phyloP scores from a whole-genome alignment of 2,797 vertebrate genomes.

The Enteromius argenteus region DNA sequence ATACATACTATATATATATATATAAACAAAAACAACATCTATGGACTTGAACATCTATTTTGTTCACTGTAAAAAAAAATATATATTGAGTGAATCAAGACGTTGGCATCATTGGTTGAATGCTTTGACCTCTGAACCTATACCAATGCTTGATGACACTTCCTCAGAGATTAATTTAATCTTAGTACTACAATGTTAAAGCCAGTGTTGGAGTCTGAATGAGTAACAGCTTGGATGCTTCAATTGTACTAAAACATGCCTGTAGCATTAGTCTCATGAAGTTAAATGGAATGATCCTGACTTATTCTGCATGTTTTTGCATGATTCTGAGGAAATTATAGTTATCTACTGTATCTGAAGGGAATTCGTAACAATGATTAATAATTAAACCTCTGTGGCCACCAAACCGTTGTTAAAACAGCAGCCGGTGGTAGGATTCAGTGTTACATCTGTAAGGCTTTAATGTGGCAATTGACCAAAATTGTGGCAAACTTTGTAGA shows the following conservation, averaged over 20 bases:
- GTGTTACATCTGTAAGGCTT: constrained; percentile 32
- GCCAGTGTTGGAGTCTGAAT: background rate
- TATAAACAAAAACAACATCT: background rate
- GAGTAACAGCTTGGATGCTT: constrained; percentile 11
- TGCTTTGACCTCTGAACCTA: background rate
- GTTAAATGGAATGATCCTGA: constrained; percentile 3
- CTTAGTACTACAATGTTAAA: background rate
- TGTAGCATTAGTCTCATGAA: constrained; percentile 1
- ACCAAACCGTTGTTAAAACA: background rate
- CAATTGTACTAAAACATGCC: constrained; percentile 7
- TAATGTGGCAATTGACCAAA: constrained; percentile 55
- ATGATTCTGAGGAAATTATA: constrained; percentile 10
- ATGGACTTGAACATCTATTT: background rate
- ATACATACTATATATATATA: too few relatives aligned
- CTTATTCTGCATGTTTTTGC: constrained; percentile 25
- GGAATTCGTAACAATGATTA: background rate
- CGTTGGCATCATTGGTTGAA: background rate
- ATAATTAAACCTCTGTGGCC: background rate
- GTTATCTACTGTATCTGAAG: background rate
- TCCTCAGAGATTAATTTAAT: background rate
- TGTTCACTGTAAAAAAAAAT: background rate
- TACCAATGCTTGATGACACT: background rate
- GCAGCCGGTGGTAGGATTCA: background rate
- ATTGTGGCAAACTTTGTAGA: constrained; percentile 23
- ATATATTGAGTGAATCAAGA: background rate